Conservation (phyloP, 53 echinoderm and acorn worm species). For the Apostichopus leukothele region DNA sequence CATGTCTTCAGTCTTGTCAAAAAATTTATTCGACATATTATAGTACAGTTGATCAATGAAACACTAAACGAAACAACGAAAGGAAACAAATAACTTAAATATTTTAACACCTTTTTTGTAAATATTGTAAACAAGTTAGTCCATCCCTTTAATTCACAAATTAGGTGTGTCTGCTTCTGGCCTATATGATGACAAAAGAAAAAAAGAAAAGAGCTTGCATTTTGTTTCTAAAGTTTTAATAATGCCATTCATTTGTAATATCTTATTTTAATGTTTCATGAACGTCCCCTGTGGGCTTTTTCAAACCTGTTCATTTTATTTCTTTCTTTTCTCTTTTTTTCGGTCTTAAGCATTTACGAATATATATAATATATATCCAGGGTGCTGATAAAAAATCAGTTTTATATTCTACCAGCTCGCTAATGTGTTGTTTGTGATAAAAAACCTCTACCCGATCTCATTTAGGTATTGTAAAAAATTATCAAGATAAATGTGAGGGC, state of each 20-base stretch:
- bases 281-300: not conserved
- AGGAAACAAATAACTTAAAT: too few species aligned
- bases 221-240: not conserved
- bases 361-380: not conserved
- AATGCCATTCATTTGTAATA: not conserved
- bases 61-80: too few species aligned
- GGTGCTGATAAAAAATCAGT: not conserved
- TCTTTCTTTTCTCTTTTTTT: not conserved
- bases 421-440: conserved; percentile 34
- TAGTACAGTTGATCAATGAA: too few species aligned
- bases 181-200: not conserved
- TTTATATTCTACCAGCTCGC: not conserved
- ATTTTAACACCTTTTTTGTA: too few species aligned
- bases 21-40: too few species aligned
- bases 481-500: conserved; percentile 22
- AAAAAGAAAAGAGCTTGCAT: not conserved
- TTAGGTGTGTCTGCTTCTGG: too few species aligned
- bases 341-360: not conserved
- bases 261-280: not conserved
- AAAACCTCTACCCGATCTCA: not conserved
- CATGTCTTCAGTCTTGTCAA: too few species aligned
- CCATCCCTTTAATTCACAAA: too few species aligned
- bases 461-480: conserved; percentile 23
- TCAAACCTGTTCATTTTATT: not conserved
- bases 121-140: too few species aligned